phyloP scores from a whole-genome alignment of 2,888 invertebrate species.

The Caenorhabditis auriculariae region DNA sequence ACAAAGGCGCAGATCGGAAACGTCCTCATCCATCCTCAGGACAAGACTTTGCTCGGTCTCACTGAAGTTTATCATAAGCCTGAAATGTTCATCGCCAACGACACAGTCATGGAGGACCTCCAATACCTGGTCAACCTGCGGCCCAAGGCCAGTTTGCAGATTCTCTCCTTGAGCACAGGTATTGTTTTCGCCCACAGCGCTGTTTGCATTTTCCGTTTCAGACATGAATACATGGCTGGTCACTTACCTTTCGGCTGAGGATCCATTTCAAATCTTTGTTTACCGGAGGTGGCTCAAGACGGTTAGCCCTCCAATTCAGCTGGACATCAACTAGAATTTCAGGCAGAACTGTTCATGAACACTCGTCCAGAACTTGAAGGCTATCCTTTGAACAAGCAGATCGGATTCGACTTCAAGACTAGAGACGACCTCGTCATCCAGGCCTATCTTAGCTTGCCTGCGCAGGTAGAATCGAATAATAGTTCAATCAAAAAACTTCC shows the following conservation, averaged over 20 bases:
- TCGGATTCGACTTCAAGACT: constrained; percentile 60
- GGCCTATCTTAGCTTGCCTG: constrained; percentile 60
- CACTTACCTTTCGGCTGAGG: constrained; percentile 56
- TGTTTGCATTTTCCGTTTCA: constrained; percentile 4
- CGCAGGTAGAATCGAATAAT: constrained; percentile 23
- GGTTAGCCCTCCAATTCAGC: neutral
- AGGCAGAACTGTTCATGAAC: constrained; percentile 57
- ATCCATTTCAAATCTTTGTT: constrained; percentile 57
- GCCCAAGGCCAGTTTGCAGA: constrained; percentile 47
- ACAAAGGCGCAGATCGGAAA: constrained; percentile 57
- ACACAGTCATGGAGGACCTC: constrained; percentile 51
- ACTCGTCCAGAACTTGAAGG: constrained; percentile 54
- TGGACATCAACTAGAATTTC: neutral
- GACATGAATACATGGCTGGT: constrained; percentile 62
- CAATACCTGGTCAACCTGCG: constrained; percentile 57
- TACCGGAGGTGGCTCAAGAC: constrained; percentile 37
- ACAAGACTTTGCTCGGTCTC: constrained; percentile 56
- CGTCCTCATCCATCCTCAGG: constrained; percentile 56
- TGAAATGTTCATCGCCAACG: constrained; percentile 60
- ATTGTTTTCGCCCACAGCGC: neutral
- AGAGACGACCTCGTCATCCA: constrained; percentile 61
- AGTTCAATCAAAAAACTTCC: neutral
- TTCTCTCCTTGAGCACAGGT: constrained; percentile 40
- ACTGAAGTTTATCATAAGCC: constrained; percentile 62
- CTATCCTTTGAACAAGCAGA: constrained; percentile 53